Evolutionary conservation across 2,888 invertebrate genomes (phyloP).

Genomic region (Philereme transversata): DNA sequence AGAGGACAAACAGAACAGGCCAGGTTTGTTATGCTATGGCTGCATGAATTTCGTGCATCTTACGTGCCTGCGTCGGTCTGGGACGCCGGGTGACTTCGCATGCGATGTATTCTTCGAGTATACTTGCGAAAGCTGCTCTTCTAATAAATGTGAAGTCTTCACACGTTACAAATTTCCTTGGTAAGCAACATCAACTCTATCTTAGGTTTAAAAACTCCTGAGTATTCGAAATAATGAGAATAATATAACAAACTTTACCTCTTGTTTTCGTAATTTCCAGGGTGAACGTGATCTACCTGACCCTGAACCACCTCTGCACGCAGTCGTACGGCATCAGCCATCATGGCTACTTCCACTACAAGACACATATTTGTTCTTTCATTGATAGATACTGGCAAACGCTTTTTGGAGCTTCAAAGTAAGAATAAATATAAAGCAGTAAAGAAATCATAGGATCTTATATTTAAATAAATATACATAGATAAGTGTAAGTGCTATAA

Average conservation of each 20-base stretch:
- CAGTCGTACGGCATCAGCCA: conserved; percentile 90
- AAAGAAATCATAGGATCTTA: no score
- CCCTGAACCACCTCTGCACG: conserved; percentile 90
- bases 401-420: conserved; percentile 88
- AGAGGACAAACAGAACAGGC: conserved; percentile 81
- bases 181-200: conserved; percentile 59
- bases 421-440: not conserved
- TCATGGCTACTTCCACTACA: conserved; percentile 93
- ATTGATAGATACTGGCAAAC: conserved; percentile 91
- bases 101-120: conserved; percentile 91
- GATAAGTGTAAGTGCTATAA: no score
- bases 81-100: conserved; percentile 87
- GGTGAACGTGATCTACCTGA: conserved; percentile 89
- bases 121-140: conserved; percentile 87
- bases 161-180: conserved; percentile 88
- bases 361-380: conserved; percentile 91
- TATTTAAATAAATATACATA: no score
- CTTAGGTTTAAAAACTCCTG: not conserved
- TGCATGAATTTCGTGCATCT: conserved; percentile 87
- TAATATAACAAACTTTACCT: not conserved
- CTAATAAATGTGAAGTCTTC: conserved; percentile 82
- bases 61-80: conserved; percentile 86
- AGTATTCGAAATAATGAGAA: not conserved
- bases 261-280: conserved; percentile 60
- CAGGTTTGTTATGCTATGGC: conserved; percentile 85